Percentiles rank a stretch among this genome's conserved stretches.
Evolutionary conservation across 1,140 invertebrate species (phyloP).

Genomic region (Cardiocondyla obscurior): DNA sequence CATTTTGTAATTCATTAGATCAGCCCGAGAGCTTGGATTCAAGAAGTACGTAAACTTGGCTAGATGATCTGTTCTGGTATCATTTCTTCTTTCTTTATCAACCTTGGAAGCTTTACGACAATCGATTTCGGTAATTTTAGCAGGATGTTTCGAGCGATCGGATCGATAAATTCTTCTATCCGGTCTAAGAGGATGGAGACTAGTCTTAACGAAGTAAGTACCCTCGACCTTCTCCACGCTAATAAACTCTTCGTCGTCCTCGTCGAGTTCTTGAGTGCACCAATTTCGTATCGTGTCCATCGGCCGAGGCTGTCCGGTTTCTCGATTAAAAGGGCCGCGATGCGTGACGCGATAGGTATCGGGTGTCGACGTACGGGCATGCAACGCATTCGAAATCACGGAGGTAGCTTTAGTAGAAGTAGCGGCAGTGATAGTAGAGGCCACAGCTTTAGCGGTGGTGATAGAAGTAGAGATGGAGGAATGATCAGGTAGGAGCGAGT

Average conservation of each 20-base stretch:
- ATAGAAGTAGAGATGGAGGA: conserved; percentile 44
- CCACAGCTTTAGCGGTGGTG: conserved; percentile 24
- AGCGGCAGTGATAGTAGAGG: conserved; percentile 34
- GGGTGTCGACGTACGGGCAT: conserved; percentile 49
- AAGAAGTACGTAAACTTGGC: conserved; percentile 79
- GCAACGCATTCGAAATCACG: conserved; percentile 46
- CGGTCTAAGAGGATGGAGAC: conserved; percentile 78
- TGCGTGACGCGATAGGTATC: conserved; percentile 36
- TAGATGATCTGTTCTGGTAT: conserved; percentile 43
- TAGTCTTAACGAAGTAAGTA: conserved; percentile 77
- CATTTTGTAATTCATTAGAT: conserved; percentile 78
- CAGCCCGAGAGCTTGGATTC: conserved; percentile 69
- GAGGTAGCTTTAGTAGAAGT: background rate
- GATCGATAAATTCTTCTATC: conserved; percentile 63
- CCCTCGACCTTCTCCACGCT: conserved; percentile 75
- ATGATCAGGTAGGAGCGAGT: conserved; percentile 30
- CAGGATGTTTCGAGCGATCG: background rate
- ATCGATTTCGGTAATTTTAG: background rate
- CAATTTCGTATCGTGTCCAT: background rate
- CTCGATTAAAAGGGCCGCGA: conserved; percentile 7
- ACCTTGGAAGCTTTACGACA: background rate
- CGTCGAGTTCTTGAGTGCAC: background rate
- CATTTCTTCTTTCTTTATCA: background rate
- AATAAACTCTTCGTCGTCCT: conserved; percentile 77
- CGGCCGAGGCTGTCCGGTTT: background rate